Percentiles rank a stretch among this genome's conserved stretches.
Evolutionary conservation across 1,140 invertebrate species (phyloP).

Genomic region (Ooceraea biroi): DNA sequence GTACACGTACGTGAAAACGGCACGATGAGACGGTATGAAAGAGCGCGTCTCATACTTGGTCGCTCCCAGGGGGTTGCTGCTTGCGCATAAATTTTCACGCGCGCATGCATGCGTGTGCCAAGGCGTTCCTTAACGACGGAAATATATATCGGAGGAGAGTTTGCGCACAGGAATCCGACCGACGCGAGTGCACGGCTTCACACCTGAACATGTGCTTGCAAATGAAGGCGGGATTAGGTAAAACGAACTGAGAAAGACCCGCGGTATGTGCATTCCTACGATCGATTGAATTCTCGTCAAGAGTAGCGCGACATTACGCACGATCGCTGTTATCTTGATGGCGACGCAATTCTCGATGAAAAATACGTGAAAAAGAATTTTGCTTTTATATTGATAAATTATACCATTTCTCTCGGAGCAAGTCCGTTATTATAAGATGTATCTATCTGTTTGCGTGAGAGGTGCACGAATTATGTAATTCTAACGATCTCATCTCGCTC

Average conservation of each 20-base stretch:
- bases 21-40: not conserved
- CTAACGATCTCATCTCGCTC: not conserved
- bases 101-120: slow-evolving; percentile 29
- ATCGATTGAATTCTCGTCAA: slow-evolving; percentile 8
- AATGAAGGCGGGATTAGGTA: not conserved
- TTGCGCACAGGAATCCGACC: slow-evolving; percentile 24
- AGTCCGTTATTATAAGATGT: not conserved
- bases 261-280: not conserved
- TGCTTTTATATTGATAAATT: not conserved
- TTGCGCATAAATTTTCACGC: slow-evolving; percentile 57
- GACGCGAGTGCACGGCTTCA: slow-evolving; percentile 8
- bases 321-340: not conserved
- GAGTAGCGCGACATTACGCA: not conserved
- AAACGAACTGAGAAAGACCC: not conserved
- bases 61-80: slow-evolving; percentile 18
- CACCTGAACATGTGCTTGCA: slow-evolving; percentile 13
- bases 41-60: not conserved
- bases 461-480: not conserved
- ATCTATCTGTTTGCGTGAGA: not conserved
- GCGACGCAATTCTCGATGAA: not conserved
- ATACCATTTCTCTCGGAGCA: not conserved
- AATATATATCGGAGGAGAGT: slow-evolving; percentile 63
- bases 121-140: slow-evolving; percentile 53
- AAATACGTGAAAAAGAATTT: not conserved
- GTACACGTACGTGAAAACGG: not conserved